A percentile compares a stretch with the other conserved stretches of the same genome.
phyloP scores from a whole-genome alignment of 2,888 invertebrate species.

The Dorcus parallelipipedus region DNA sequence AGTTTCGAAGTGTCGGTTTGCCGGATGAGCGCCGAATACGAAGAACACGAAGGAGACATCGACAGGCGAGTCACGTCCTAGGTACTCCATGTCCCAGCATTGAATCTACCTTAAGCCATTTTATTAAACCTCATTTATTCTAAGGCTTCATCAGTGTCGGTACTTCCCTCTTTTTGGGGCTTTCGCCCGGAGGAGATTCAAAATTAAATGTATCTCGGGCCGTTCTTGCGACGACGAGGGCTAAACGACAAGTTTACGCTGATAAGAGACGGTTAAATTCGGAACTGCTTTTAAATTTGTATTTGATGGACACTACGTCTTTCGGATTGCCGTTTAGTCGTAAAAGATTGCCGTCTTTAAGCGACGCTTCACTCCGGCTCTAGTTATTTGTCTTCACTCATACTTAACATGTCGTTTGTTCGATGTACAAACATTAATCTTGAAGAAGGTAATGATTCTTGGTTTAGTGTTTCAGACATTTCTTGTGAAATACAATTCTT shows the following conservation, averaged over 20 bases:
- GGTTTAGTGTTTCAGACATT: no score
- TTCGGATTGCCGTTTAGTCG: no score
- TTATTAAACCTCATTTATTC: constrained; percentile 41
- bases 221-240: constrained; percentile 6
- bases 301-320: no score
- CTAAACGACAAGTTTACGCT: neutral
- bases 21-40: neutral
- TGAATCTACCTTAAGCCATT: constrained; percentile 38
- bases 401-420: no score
- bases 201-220: constrained; percentile 5
- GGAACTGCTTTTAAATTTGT: no score
- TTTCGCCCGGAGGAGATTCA: constrained; percentile 1
- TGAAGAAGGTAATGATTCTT: no score
- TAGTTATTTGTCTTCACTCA: no score
- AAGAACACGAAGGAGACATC: constrained; percentile 26
- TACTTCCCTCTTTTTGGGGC: constrained; percentile 20
- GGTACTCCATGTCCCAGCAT: constrained; percentile 36
- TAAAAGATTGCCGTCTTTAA: no score
- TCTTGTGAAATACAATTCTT: no score
- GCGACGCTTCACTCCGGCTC: no score
- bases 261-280: no score
- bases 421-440: no score
- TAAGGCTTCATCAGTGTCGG: constrained; percentile 35
- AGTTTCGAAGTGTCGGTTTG: neutral
- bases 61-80: constrained; percentile 35